Evolutionary conservation across 2,797 vertebrate species (phyloP), one percentile per base, ranked within the genome.

Genomic region (Sebastolobus altivelis): DNA sequence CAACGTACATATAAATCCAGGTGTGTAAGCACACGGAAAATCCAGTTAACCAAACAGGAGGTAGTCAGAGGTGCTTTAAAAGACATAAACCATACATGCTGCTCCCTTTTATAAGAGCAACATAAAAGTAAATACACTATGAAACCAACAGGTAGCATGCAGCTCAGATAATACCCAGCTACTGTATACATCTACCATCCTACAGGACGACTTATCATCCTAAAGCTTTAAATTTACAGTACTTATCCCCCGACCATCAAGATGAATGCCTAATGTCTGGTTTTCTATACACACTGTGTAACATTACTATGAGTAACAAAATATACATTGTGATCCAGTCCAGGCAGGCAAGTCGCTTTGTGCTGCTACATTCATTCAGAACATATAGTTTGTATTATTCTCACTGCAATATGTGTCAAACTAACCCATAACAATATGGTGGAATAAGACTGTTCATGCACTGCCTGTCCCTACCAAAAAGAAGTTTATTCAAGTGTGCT

Each of bases 1-100:
- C 87, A 87, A 29, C 35, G 56, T 31, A 75, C 75, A 79, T 65
- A 77, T 33, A 65, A 80, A 72, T 70, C 29, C 49, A 79, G 86
- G 75, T 71, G 72, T 49, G 38, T 12, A 22, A 56, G 49, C 29
- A 66, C 49, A 68, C 40, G 49, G 59, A 82, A 65, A 67, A 81
- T 82, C 40, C 55, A 68, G 49, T 77, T 66, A 58, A 80, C 33
- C 54, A 79, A 74, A 80, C 37, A 75, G 13, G 8, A 65, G 12
- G 13, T 11, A 35, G 76, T 63, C 29, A n/a, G 11, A 37, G 29
- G 65, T n/a, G 22, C 29, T 29, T 75, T 71, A 33, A 66, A 75
- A 83, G 70, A 65, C 54, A 72, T n/a, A 10, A 72, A 31, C 6
- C 1, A 4, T 10, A 60, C 27, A 75, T 16, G 29, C 13, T 35